Conservation (phyloP, 2,888 invertebrate species). For the Diloba caeruleocephala region DNA sequence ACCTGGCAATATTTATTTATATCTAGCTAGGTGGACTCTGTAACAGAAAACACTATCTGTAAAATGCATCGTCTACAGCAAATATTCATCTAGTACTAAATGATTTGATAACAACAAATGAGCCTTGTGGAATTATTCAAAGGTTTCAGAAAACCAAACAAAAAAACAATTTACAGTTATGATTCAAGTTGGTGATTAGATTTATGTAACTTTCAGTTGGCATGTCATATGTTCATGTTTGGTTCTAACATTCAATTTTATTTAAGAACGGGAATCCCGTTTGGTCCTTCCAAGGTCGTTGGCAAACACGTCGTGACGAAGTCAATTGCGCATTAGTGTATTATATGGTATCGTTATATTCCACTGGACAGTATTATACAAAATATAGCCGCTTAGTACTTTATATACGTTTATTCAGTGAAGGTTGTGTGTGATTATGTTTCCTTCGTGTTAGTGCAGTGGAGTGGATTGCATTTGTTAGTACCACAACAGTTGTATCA, state of each 20-base stretch:
- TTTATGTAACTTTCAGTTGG: constrained; percentile 9
- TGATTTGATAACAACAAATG: too few species aligned
- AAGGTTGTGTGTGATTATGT: constrained; percentile 56
- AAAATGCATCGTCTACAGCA: too few species aligned
- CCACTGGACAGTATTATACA: constrained; percentile 61
- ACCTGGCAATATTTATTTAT: too few species aligned
- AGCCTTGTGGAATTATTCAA: too few species aligned
- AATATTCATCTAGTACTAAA: too few species aligned
- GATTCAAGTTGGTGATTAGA: constrained; percentile 3
- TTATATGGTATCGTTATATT: constrained; percentile 39
- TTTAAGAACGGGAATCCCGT: constrained; percentile 31
- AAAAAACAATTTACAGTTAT: too few species aligned
- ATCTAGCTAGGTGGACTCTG: too few species aligned
- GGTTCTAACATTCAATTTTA: constrained; percentile 23
- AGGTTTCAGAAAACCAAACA: background rate
- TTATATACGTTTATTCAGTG: constrained; percentile 61
- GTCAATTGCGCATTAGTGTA: too few species aligned
- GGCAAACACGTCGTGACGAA: constrained; percentile 53
- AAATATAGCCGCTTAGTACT: constrained; percentile 57
- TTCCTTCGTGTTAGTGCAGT: constrained; percentile 69
- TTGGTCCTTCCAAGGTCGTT: constrained; percentile 62
- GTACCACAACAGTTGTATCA: constrained; percentile 80
- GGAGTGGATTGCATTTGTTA: constrained; percentile 74
- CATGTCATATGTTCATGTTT: constrained; percentile 16
- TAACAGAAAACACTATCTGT: too few species aligned